Evolutionary conservation across 1,140 invertebrate species (phyloP).

Genomic region (Carcinoscorpius rotundicauda): DNA sequence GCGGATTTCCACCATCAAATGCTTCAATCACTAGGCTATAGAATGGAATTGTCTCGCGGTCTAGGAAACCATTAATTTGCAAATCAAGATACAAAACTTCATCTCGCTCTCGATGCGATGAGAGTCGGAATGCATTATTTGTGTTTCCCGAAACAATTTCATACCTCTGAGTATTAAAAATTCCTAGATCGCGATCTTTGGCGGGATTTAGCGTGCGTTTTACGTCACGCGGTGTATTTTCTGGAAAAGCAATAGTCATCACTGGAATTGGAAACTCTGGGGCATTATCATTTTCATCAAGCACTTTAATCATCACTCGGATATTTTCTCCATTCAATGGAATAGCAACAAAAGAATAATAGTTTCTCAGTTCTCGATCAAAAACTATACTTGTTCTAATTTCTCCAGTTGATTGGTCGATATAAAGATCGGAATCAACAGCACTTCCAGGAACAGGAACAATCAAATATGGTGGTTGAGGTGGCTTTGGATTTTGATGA

Average conservation of each 20-base stretch:
- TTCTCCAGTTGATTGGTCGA: conserved; percentile 79
- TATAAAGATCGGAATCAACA: conserved; percentile 72
- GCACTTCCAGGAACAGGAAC: conserved; percentile 70
- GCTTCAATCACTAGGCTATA: conserved; percentile 92
- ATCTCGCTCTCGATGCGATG: conserved; percentile 75
- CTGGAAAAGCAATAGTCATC: conserved; percentile 85
- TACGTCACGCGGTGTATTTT: conserved; percentile 82
- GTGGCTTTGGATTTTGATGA: conserved; percentile 40
- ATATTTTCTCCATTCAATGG: conserved; percentile 70
- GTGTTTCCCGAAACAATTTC: conserved; percentile 85
- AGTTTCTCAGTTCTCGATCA: conserved; percentile 74
- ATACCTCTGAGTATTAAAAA: conserved; percentile 83
- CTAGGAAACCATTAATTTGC: conserved; percentile 58
- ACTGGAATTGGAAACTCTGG: conserved; percentile 68
- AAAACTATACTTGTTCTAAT: conserved; percentile 71
- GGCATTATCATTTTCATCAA: conserved; percentile 96
- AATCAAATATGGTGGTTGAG: conserved; percentile 61
- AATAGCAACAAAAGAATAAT: conserved; percentile 79
- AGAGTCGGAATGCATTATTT: conserved; percentile 77
- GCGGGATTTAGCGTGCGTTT: conserved; percentile 84
- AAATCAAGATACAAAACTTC: conserved; percentile 76
- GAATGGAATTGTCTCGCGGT: conserved; percentile 71
- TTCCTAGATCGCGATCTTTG: conserved; percentile 73
- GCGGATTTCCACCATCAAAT: conserved; percentile 63
- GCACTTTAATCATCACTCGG: conserved; percentile 70